phyloP scores from a whole-genome alignment of 1,140 invertebrate species.

The Lasioglossum baleicum region DNA sequence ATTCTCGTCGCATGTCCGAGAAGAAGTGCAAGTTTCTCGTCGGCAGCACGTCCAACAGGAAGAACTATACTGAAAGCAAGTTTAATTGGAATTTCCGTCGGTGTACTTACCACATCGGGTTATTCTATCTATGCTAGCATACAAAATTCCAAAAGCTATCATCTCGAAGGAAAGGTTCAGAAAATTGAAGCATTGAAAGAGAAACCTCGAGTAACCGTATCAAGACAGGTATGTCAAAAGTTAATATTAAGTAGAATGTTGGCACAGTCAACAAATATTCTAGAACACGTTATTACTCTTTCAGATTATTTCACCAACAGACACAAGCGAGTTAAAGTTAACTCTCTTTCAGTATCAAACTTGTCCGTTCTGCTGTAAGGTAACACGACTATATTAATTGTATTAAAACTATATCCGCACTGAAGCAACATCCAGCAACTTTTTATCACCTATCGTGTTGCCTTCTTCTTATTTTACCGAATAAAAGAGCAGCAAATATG shows the following conservation, averaged over 20 bases:
- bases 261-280: background rate
- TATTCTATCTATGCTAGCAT: conserved; percentile 78
- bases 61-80: conserved; percentile 57
- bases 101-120: conserved; percentile 77
- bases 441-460: no score
- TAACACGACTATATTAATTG: conserved; percentile 46
- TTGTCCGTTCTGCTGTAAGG: conserved; percentile 99
- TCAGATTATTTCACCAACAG: conserved; percentile 83
- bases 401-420: no score
- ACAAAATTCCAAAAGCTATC: conserved; percentile 74
- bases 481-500: background rate
- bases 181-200: conserved; percentile 79
- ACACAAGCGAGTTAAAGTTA: conserved; percentile 89
- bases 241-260: background rate
- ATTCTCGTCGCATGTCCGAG: conserved; percentile 32
- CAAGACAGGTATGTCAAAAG: conserved; percentile 71
- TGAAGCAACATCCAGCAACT: no score
- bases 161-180: conserved; percentile 76
- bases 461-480: background rate
- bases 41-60: conserved; percentile 58
- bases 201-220: conserved; percentile 77
- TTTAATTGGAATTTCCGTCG: conserved; percentile 79
- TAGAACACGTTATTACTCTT: conserved; percentile 65
- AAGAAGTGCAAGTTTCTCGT: conserved; percentile 35
- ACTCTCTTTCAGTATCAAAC: conserved; percentile 97